A percentile compares a stretch with the other conserved stretches of the same genome.
Conservation (phyloP, 1,140 invertebrate species). For the Drosophila takahashii region DNA sequence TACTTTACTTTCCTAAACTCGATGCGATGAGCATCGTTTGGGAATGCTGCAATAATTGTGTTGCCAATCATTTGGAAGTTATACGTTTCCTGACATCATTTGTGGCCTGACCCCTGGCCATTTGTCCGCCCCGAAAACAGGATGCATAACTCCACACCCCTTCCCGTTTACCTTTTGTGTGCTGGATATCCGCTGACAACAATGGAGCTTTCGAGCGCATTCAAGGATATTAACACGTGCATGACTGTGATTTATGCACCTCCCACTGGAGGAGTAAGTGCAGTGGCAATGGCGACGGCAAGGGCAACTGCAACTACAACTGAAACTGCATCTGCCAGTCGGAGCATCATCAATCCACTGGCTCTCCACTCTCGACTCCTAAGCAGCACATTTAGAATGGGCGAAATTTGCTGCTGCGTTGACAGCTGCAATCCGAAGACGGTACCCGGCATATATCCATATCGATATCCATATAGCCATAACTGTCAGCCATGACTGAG, state of each 20-base stretch:
- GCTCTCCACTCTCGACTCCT: slow-evolving; percentile 22
- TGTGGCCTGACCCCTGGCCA: slow-evolving; percentile 35
- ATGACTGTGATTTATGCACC: slow-evolving; percentile 66
- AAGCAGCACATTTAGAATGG: slow-evolving; percentile 50
- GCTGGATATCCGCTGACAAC: slow-evolving; percentile 40
- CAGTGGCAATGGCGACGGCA: not conserved
- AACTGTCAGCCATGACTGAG: slow-evolving; percentile 64
- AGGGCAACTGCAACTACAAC: slow-evolving; percentile 14
- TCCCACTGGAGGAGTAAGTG: slow-evolving; percentile 17
- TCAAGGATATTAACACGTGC: slow-evolving; percentile 53
- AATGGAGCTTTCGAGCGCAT: slow-evolving; percentile 23
- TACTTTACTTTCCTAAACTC: slow-evolving; percentile 71
- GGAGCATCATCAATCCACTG: slow-evolving; percentile 35
- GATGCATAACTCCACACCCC: not conserved
- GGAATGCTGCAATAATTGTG: slow-evolving; percentile 21
- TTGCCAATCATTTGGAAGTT: slow-evolving; percentile 35
- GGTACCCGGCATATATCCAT: slow-evolving; percentile 52
- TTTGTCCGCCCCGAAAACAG: slow-evolving; percentile 26
- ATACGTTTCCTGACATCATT: slow-evolving; percentile 34
- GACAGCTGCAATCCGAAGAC: slow-evolving; percentile 74
- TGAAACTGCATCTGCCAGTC: slow-evolving; percentile 39
- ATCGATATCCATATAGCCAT: slow-evolving; percentile 61
- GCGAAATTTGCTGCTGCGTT: slow-evolving; percentile 65
- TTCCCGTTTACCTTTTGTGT: slow-evolving; percentile 15
- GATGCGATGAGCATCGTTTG: slow-evolving; percentile 40